Percentiles rank a stretch among this genome's conserved stretches.
These are phyloP conservation scores for Agrochola lota DNA, from an alignment of 2,888 invertebrate genomes.

Conservation along the genomic window DNA sequence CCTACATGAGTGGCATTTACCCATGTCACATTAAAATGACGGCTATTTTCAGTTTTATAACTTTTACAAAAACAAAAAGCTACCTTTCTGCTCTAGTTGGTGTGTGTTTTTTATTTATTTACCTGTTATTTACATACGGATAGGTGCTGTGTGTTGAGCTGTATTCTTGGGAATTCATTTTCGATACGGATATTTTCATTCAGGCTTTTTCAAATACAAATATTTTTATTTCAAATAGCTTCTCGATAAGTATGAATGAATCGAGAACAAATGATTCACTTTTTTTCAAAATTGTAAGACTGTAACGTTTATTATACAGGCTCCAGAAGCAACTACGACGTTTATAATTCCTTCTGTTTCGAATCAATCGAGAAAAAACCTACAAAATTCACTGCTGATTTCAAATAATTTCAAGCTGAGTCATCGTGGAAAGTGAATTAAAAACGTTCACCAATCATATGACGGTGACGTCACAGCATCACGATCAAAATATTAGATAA, in stretches of 20 bases:
- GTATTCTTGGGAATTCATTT: conserved; percentile 12
- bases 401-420: neutral
- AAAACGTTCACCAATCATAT: conserved; percentile 55
- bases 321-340: neutral
- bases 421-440: conserved; percentile 36
- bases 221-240: neutral
- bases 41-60: conserved; percentile 55
- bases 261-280: too few species aligned
- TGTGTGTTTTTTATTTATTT: conserved; percentile 31
- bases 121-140: conserved; percentile 8
- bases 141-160: neutral
- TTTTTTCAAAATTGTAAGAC: too few species aligned
- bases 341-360: neutral
- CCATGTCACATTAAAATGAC: conserved; percentile 62
- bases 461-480: conserved; percentile 60
- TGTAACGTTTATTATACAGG: too few species aligned
- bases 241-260: neutral
- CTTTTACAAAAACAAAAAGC: conserved; percentile 59
- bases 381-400: neutral
- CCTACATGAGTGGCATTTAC: conserved; percentile 54
- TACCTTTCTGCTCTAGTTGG: conserved; percentile 8
- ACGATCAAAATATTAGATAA: conserved; percentile 71
- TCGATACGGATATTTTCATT: conserved; percentile 4
- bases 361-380: neutral
- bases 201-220: neutral